Evolutionary conservation across 2,113 vertebrate genomes (phyloP).

Genomic region (Chlamydotis undulata): DNA sequence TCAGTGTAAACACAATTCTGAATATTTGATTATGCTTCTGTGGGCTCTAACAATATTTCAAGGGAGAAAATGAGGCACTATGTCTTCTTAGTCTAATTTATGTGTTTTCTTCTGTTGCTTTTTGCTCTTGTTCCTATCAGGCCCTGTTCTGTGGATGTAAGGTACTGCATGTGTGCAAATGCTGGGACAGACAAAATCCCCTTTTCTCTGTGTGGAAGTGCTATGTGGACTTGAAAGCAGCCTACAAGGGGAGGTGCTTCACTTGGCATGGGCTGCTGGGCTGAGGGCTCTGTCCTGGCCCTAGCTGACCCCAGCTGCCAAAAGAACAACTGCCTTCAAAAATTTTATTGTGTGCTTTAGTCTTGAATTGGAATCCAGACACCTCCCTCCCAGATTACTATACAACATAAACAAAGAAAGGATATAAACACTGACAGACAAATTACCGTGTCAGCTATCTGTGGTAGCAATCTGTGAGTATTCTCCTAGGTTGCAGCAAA

Average conservation of each 20-base stretch:
- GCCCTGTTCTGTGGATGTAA: background rate
- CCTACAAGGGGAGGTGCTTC: background rate
- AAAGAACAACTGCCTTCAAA: background rate
- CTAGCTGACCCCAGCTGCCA: background rate
- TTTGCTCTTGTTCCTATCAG: background rate
- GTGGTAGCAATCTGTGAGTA: background rate
- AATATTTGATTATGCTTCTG: conserved; percentile 66
- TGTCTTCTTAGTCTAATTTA: conserved; percentile 34
- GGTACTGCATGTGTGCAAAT: background rate
- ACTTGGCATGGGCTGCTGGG: background rate
- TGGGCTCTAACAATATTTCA: conserved; percentile 42
- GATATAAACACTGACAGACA: background rate
- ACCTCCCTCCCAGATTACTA: background rate
- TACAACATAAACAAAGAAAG: background rate
- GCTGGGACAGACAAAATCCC: background rate
- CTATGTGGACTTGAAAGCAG: background rate
- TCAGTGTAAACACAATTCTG: conserved; percentile 65
- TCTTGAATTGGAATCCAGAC: background rate
- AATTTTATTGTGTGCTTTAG: background rate
- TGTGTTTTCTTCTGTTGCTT: background rate
- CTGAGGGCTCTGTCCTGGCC: background rate
- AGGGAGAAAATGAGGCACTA: conserved; percentile 46
- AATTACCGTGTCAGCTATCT: background rate
- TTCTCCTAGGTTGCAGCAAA: background rate
- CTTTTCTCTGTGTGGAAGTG: background rate